Conservation (phyloP, 2,888 invertebrate genomes). For the Microctonus hyperodae region DNA sequence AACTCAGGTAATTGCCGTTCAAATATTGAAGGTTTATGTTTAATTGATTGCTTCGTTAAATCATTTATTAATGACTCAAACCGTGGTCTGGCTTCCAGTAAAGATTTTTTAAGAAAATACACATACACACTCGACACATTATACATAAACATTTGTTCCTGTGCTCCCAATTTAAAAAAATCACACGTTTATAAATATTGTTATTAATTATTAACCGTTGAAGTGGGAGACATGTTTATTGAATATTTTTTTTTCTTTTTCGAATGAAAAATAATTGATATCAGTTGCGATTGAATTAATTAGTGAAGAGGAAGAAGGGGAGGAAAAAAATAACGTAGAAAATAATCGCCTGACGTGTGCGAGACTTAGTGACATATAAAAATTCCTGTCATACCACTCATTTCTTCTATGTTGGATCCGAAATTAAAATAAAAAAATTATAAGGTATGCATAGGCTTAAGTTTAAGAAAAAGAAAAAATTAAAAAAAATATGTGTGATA, state of each 20-base stretch:
- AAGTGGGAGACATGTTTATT: slow-evolving; percentile 8
- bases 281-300: slow-evolving; percentile 32
- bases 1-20: slow-evolving; percentile 26
- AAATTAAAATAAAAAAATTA: slow-evolving; percentile 31
- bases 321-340: slow-evolving; percentile 27
- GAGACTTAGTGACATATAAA: slow-evolving; percentile 6
- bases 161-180: slow-evolving; percentile 4
- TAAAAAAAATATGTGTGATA: slow-evolving; percentile 44
- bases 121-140: not conserved
- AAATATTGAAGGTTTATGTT: not conserved
- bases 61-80: slow-evolving; percentile 14
- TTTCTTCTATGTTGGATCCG: not conserved
- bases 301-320: slow-evolving; percentile 1
- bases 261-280: slow-evolving; percentile 15
- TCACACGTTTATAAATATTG: slow-evolving; percentile 3
- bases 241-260: slow-evolving; percentile 5
- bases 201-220: slow-evolving; percentile 20
- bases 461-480: slow-evolving; percentile 28
- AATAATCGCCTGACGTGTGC: slow-evolving; percentile 3
- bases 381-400: slow-evolving; percentile 6
- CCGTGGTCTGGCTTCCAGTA: slow-evolving; percentile 25
- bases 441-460: slow-evolving; percentile 19
- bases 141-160: slow-evolving; percentile 10
- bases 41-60: slow-evolving; percentile 5
- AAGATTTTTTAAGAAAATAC: slow-evolving; percentile 2